Evolutionary conservation across 1,140 invertebrate genomes (phyloP), one percentile per base, ranked within the genome.

Genomic region (Pogonognathellus flavescens): DNA sequence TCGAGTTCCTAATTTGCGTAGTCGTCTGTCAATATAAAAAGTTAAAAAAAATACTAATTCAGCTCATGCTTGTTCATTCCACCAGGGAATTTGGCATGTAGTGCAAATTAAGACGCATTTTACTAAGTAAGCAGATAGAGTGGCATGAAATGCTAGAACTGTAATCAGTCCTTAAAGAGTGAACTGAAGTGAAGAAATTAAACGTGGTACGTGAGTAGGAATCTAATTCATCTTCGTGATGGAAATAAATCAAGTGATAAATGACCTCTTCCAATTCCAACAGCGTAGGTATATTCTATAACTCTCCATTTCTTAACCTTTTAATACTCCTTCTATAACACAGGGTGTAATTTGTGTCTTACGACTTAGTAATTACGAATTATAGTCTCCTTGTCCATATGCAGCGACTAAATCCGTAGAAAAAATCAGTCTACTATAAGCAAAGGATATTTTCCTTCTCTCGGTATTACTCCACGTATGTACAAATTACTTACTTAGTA

Each of bases 161-260:
- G 20, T 66, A 66, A 66, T 66, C 70, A 25, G 31, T 20, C 11
- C 41, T n/a, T 50, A 41, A 60, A 49, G 81, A 57, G 18, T 41
- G 25, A 62, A 60, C 14, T 18, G 22, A 62, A 60, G 41, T 18
- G 22, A 60, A 59, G 18, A 60, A 60, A 82, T 82, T 82, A 60
- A 59, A 57, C 59, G 81, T 22, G 41, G 25, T 41, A 82, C 81
- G 81, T 82, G 81, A 57, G 13, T 41, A 16, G 14, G n/a, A 82
- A 81, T 81, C 81, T 82, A 57, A 82, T 82, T 82, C 41, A 82
- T 82, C 81, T 60, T 59, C 31, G 14, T 59, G 53, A 18, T 60
- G 25, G 81, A 52, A 82, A 60, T 60, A 59, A 82, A 49, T n/a
- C n/a, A 60, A 60, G 57, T 59, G 81, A 82, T 82, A 57, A 82